Evolutionary conservation across 2,113 vertebrate species (phyloP), one percentile per base, ranked within the genome.

Genomic region (Thamnaconus septentrionalis): DNA sequence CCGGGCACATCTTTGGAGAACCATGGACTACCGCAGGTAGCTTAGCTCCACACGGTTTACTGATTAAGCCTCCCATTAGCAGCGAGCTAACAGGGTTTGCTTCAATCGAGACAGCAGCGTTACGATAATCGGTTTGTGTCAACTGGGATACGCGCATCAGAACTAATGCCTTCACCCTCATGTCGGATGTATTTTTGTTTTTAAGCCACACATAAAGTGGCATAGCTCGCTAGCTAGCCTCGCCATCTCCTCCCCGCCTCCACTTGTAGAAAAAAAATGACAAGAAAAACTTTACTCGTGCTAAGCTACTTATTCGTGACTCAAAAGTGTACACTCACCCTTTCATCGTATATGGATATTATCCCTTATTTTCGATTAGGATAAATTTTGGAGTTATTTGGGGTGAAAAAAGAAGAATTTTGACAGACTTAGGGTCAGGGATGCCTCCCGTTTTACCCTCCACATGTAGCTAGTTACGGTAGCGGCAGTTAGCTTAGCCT

Each of bases 401-500:
- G 59, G 69, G 66, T 80, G 71, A 58, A 78, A 60, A 85, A 41
- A 42, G 63, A 72, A 71, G 60, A 56, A 82, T 82, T 82, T 69
- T 74, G 79, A 84, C 71, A 86, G 86, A 91, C 73, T 90, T 86
- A 57, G 89, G 81, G 87, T 86, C 76, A 66, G 78, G 90, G 80
- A 88, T 86, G 81, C 59, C 86, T 90, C 90, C 87, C 88, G 89
- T 87, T 85, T 87, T 83, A 90, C 85, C 87, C 91, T 91, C 92
- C 92, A 93, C 92, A 93, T 93, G 92, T 91, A 92, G 88, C 85
- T 88, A 75, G 82, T 80, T 87, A 67, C 81, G 73, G 77, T 78
- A 76, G 75, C 80, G 69, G 80, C 80, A 64, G 84, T 87, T 86
- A 91, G 88, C 88, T 87, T 87, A 86, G 87, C 90, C 71, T 72